Conservation (phyloP, 2,888 invertebrate species). For the Drosophila pseudotakahashii region DNA sequence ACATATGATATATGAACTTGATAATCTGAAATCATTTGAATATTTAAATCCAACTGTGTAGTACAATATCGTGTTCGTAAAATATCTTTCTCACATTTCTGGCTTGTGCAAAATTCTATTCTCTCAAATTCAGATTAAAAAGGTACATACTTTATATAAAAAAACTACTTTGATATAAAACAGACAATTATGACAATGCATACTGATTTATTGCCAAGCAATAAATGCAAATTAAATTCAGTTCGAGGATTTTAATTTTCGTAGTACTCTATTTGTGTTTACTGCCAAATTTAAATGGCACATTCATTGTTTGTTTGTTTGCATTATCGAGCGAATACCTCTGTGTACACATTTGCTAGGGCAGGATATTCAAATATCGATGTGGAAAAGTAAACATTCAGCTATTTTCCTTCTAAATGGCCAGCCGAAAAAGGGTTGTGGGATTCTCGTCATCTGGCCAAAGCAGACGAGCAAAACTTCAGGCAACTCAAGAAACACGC, state of each 20-base stretch:
- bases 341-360: conserved; percentile 3
- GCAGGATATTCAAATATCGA: not conserved
- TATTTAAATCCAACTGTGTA: not conserved
- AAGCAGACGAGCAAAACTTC: conserved; percentile 5
- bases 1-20: not conserved
- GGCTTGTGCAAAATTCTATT: no score
- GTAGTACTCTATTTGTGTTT: not conserved
- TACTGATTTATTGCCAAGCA: not conserved
- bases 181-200: not conserved
- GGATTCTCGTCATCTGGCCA: conserved; percentile 19
- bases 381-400: conserved; percentile 11
- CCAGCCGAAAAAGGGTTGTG: conserved; percentile 19
- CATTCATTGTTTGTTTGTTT: conserved; percentile 1
- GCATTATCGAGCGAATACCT: not conserved
- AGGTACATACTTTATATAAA: not conserved
- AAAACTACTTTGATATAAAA: not conserved
- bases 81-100: no score
- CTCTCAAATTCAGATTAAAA: no score
- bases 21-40: not conserved
- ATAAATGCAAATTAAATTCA: not conserved
- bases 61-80: no score
- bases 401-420: not conserved
- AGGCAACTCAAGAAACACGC: conserved; percentile 2
- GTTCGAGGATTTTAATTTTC: not conserved
- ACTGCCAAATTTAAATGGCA: conserved; percentile 1